Base-by-base conservation (phyloP, 1,140 invertebrate species). In the Euura saliciscinereae region DNA sequence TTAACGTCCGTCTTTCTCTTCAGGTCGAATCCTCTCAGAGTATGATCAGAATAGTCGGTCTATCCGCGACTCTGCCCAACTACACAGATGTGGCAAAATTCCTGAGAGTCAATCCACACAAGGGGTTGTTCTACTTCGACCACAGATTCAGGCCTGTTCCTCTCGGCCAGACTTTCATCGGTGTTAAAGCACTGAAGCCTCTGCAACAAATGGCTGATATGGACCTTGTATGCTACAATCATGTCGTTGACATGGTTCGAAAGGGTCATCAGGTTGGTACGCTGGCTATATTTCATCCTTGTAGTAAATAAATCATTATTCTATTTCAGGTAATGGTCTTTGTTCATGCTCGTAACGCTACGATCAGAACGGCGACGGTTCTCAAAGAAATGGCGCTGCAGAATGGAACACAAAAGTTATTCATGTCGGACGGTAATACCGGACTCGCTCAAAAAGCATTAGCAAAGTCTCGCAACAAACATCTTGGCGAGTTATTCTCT, bases 21-120 rank as follows among this genome's bases (percentile, higher is more conserved):
- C 78, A 92, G 91, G 96, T 99, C 0, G 97, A 99, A 83, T 94
- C 95, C 8, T 94, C 95, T 0, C 98, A 99, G 86, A 96, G 93
- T 72, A 98, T 99, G 95, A 99, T 99, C 68, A 90, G 98, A 70
- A 99, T 99, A 73, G 93, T 99, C n/a, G 98, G 98, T 2, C 84
- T 99, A 7, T 99, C 98, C 0, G 99, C 98, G 1, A 99, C 99
- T 0, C 86, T 99, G 71, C 99, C 99, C 3, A 99, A 99, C 87
- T 99, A 99, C 83, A 86, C 97, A 1, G 99, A 99, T 89, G 97
- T 99, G 42, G 97, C 98, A 0, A 87, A 92, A 76, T 99, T 99
- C 84, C 88, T 99, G 10, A 88, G 95, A 67, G 99, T 99, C 0
- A 99, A 99, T 89, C 95, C 95, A 0, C 91, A 94, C 78, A 93